Evolutionary conservation across 2,888 invertebrate genomes (phyloP).

Genomic region (Lobophora halterata): DNA sequence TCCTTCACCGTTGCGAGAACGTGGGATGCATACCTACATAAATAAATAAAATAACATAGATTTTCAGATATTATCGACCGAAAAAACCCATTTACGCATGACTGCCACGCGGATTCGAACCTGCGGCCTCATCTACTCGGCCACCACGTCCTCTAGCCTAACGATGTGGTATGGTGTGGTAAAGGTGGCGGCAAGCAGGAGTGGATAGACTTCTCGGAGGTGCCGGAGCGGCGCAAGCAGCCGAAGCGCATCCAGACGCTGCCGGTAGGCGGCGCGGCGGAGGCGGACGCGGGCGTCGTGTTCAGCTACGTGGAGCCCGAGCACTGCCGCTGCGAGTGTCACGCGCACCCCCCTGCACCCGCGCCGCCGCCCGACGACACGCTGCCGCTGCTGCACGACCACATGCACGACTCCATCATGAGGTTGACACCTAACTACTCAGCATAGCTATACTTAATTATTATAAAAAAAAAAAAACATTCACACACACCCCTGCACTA

Average conservation of each 20-base stretch:
- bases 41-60: too few relatives aligned
- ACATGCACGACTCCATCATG: slow-evolving; percentile 22
- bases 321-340: slow-evolving; percentile 93
- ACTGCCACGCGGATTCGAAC: too few relatives aligned
- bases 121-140: too few relatives aligned
- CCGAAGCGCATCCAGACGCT: slow-evolving; percentile 91
- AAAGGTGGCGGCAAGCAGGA: slow-evolving; percentile 66
- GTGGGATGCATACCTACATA: too few relatives aligned
- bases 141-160: too few relatives aligned
- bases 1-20: too few relatives aligned
- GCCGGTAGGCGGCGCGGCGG: slow-evolving; percentile 79
- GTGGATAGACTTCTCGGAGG: slow-evolving; percentile 94
- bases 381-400: slow-evolving; percentile 50
- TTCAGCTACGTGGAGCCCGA: slow-evolving; percentile 91
- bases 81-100: too few relatives aligned
- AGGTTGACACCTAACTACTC: slow-evolving; percentile 9
- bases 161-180: slow-evolving; percentile 19
- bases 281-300: slow-evolving; percentile 68
- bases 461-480: too few relatives aligned
- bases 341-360: slow-evolving; percentile 72
- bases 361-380: slow-evolving; percentile 43
- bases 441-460: not conserved
- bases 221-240: slow-evolving; percentile 90
- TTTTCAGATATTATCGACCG: too few relatives aligned
- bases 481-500: too few relatives aligned